phyloP scores from a whole-genome alignment of 2,113 vertebrate species.

The Falcunculus frontatus region DNA sequence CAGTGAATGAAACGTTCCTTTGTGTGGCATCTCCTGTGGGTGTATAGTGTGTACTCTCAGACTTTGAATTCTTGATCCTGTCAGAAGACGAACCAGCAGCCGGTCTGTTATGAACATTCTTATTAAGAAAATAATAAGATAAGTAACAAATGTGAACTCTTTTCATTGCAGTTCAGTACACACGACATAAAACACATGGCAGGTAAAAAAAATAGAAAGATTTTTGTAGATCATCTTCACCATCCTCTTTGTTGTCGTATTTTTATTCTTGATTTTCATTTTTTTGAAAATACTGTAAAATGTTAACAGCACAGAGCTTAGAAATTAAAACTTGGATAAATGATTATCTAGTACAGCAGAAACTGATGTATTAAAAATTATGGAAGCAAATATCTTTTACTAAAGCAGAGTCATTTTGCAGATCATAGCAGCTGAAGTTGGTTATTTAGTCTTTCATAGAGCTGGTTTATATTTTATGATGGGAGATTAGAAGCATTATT shows the following conservation, averaged over 20 bases:
- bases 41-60: neutral
- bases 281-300: neutral
- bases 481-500: neutral
- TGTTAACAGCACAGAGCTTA: neutral
- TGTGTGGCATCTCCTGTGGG: neutral
- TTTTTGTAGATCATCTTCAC: neutral
- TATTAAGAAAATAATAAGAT: neutral
- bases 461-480: neutral
- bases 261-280: neutral
- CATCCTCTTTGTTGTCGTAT: neutral
- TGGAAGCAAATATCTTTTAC: neutral
- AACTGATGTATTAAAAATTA: neutral
- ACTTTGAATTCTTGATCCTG: neutral
- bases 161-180: neutral
- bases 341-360: neutral
- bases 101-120: neutral
- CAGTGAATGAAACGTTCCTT: neutral
- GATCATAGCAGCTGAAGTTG: neutral
- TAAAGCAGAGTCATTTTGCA: neutral
- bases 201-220: neutral
- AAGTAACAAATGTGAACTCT: neutral
- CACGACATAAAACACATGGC: neutral
- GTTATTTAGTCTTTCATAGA: constrained; percentile 2
- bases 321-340: neutral
- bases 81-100: neutral